Evolutionary conservation across 2,113 vertebrate species (phyloP), one percentile per base, ranked within the genome.

Genomic region (Charadrius vociferus): DNA sequence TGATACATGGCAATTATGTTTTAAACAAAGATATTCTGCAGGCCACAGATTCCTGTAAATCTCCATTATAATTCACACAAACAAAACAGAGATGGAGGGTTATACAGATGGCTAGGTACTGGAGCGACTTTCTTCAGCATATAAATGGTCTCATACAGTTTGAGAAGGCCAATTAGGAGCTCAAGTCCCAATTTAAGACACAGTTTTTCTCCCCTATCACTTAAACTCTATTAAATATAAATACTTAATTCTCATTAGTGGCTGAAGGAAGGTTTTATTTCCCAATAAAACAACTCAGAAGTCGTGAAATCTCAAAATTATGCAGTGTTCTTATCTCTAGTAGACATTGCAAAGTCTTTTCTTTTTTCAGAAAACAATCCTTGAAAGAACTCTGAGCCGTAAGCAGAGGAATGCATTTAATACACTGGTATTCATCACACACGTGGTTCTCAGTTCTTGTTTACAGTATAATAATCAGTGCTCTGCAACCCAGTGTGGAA

Each of bases 201-300:
- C 30, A 93, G 45, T n/a, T 93, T 96, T 94, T 95, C 81, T 93
- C 67, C 27, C 47, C 87, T 95, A 77, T n/a, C 45, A 80, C 75
- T 96, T 96, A 96, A 91, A 93, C 47, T 89, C 37, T 87, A 91
- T 95, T 95, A 91, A 97, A 90, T 91, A 96, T 78, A 96, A 95
- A 93, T 96, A 88, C 59, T 93, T 97, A 37, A 47, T 94, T 95
- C 92, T 96, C 67, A 88, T 95, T 88, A 95, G 41, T 30, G 73
- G 72, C 49, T 80, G 72, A 91, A 83, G 34, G 7, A 73, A 93
- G 67, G 43, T 67, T 90, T 97, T 94, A 77, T 94, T 89, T 96
- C 93, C 68, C 72, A 92, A 90, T 63, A 90, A 85, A 95, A 85
- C 55, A 81, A 47, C 5, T 32, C 27, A 91, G 67, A 83, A 94